These are phyloP conservation scores for Colaptes auratus DNA, from an alignment of 2,113 vertebrate genomes.

Conservation along the genomic window DNA sequence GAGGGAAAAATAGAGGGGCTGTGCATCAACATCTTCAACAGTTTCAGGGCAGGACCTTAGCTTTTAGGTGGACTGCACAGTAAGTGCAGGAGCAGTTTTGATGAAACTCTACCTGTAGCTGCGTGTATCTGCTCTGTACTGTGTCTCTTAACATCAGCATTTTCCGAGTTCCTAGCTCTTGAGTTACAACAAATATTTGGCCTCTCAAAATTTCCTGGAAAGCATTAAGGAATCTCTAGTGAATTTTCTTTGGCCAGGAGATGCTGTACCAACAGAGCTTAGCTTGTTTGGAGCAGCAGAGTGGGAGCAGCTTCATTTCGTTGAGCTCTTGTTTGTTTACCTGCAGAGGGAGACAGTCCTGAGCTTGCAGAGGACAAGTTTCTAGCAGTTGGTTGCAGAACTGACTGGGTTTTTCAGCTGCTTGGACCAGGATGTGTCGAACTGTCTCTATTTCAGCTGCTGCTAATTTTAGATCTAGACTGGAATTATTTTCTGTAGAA, in stretches of 20 bases:
- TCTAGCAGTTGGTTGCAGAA: not conserved
- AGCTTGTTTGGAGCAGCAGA: not conserved
- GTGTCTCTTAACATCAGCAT: not conserved
- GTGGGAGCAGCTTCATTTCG: not conserved
- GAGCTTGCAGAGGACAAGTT: not conserved
- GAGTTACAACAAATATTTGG: not conserved
- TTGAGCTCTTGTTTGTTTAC: fast-evolving
- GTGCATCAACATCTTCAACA: fast-evolving
- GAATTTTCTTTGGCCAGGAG: not conserved
- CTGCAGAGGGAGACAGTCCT: not conserved
- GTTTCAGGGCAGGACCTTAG: not conserved
- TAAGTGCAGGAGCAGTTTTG: not conserved
- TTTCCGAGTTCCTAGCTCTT: not conserved
- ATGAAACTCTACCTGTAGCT: not conserved
- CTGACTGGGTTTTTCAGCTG: not conserved
- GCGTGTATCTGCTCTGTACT: not conserved
- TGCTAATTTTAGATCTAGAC: not conserved
- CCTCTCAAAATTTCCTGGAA: not conserved
- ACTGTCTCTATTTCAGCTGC: not conserved
- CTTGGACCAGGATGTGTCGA: not conserved
- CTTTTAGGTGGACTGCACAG: not conserved
- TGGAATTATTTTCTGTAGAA: not conserved
- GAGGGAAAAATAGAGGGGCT: not conserved
- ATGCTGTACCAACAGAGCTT: not conserved
- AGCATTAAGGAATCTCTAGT: not conserved